A percentile compares a stretch with the other conserved stretches of the same genome.
These are phyloP conservation scores for Drosophila prolongata DNA, from an alignment of 2,888 invertebrate species.

Conservation along the genomic window DNA sequence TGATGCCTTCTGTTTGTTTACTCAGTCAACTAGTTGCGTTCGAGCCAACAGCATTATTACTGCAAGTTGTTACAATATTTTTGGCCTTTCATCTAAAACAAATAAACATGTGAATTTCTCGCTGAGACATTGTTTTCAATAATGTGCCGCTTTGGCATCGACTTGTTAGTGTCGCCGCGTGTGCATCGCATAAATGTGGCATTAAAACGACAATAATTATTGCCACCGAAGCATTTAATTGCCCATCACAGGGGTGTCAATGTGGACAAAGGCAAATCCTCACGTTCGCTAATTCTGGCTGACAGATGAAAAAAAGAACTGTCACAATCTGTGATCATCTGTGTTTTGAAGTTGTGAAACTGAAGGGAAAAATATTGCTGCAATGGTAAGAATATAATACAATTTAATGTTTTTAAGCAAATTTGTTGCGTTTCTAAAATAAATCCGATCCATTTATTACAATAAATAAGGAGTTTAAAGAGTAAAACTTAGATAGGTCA, in stretches of 20 bases:
- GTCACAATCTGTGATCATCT: not conserved
- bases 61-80: constrained; percentile 9
- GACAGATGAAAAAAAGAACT: constrained; percentile 11
- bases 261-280: constrained; percentile 23
- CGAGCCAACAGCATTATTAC: constrained; percentile 46
- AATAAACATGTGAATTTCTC: constrained; percentile 5
- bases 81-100: not conserved
- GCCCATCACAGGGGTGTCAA: constrained; percentile 32
- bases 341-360: not conserved
- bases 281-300: constrained; percentile 2
- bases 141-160: constrained; percentile 10
- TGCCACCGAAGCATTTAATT: constrained; percentile 28
- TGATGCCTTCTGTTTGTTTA: constrained; percentile 30
- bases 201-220: constrained; percentile 21
- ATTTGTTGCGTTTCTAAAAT: no score
- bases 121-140: not conserved
- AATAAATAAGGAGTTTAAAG: no score
- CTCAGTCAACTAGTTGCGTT: constrained; percentile 61
- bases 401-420: no score
- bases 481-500: no score
- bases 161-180: constrained; percentile 23
- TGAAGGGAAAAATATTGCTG: not conserved
- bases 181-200: constrained; percentile 28
- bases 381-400: constrained; percentile 28
- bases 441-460: no score